phyloP scores from a whole-genome alignment of 2,888 invertebrate species.

The Sylvicola fuscatus region DNA sequence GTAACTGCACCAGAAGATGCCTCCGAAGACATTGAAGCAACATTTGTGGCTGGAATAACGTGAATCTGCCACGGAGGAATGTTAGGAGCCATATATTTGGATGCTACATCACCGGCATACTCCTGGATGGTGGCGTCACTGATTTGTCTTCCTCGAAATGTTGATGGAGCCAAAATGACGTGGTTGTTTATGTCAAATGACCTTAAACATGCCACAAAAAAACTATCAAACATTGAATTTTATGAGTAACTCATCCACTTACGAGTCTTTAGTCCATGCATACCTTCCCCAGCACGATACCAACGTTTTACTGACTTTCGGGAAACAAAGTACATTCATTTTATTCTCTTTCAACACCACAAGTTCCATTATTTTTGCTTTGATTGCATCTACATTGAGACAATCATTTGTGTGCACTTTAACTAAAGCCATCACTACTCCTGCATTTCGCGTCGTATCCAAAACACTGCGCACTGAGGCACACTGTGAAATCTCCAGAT shows the following conservation, averaged over 20 bases:
- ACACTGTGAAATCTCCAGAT: slow-evolving; percentile 35
- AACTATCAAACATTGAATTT: slow-evolving; percentile 23
- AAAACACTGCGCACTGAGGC: slow-evolving; percentile 21
- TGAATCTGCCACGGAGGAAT: slow-evolving; percentile 67
- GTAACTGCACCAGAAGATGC: too few relatives aligned
- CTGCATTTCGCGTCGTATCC: too few relatives aligned
- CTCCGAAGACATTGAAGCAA: slow-evolving; percentile 15
- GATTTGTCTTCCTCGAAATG: slow-evolving; percentile 46
- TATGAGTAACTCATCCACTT: slow-evolving; percentile 15
- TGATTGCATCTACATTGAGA: too few relatives aligned
- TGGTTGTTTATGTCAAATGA: slow-evolving; percentile 41
- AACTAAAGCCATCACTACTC: too few relatives aligned
- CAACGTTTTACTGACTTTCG: slow-evolving; percentile 41
- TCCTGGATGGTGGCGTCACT: slow-evolving; percentile 58
- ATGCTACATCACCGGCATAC: slow-evolving; percentile 53
- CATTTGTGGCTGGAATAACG: slow-evolving; percentile 33
- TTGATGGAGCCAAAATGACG: slow-evolving; percentile 37
- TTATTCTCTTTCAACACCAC: too few relatives aligned
- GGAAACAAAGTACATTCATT: slow-evolving; percentile 31
- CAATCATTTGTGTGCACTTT: too few relatives aligned
- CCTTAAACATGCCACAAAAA: not conserved
- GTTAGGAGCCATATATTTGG: slow-evolving; percentile 50
- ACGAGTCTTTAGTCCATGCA: slow-evolving; percentile 39
- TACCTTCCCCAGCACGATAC: slow-evolving; percentile 58
- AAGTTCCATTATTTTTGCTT: too few relatives aligned